Evolutionary conservation across 2,888 invertebrate genomes (phyloP).

Genomic region (Neoitamus cyanurus): DNA sequence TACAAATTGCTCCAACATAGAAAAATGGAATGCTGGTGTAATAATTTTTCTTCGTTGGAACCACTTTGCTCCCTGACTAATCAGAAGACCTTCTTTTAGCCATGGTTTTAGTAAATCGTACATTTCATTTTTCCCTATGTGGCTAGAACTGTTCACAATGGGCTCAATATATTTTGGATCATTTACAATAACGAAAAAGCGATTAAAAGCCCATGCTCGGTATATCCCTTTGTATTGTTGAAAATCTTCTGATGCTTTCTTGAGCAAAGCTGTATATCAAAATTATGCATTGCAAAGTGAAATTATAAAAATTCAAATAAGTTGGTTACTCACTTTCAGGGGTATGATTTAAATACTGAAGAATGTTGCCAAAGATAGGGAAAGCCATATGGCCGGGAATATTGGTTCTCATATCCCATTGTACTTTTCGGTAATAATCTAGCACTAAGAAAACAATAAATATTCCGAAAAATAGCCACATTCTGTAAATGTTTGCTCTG

Average conservation of each 20-base stretch:
- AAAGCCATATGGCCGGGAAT: background rate
- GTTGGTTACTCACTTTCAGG: background rate
- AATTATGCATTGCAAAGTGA: background rate
- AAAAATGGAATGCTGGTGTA: conserved; percentile 84
- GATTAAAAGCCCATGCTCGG: background rate
- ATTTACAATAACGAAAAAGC: background rate
- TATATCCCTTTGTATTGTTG: background rate
- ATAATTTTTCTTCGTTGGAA: conserved; percentile 75
- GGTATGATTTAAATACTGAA: background rate
- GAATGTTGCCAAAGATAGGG: background rate
- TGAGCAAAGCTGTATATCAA: background rate
- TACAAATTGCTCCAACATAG: conserved; percentile 78
- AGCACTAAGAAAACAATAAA: background rate
- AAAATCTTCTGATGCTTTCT: background rate
- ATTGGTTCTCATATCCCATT: background rate
- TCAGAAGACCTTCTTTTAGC: conserved; percentile 57
- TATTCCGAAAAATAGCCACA: background rate
- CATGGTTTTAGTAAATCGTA: background rate
- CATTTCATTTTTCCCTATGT: background rate
- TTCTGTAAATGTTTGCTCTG: background rate
- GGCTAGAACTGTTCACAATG: background rate
- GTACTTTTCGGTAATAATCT: background rate
- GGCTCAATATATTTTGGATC: background rate
- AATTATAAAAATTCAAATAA: background rate
- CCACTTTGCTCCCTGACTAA: conserved; percentile 70